These are phyloP conservation scores for Polymixis flavicincta DNA, from an alignment of 2,888 invertebrate species.

Conservation along the genomic window DNA sequence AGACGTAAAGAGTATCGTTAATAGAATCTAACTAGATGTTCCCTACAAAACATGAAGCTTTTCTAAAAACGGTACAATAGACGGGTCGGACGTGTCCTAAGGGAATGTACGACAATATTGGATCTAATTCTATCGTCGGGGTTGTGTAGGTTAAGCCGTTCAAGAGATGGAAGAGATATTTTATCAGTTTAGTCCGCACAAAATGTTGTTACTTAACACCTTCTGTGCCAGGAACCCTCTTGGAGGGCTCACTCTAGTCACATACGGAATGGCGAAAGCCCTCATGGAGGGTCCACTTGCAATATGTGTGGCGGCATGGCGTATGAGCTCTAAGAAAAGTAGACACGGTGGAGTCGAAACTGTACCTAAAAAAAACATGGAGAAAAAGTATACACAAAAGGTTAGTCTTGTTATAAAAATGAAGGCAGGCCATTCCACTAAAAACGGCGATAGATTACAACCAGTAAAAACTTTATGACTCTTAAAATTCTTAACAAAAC, in stretches of 20 bases:
- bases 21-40: neutral
- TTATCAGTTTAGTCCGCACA: neutral
- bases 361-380: too few species aligned
- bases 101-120: constrained; percentile 41
- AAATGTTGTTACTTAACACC: neutral
- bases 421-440: neutral
- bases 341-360: too few species aligned
- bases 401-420: constrained; percentile 2
- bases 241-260: too few species aligned
- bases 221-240: too few species aligned
- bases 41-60: neutral
- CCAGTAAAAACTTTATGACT: constrained; percentile 43
- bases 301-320: too few species aligned
- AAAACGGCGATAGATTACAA: constrained; percentile 20
- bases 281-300: too few species aligned
- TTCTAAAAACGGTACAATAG: constrained; percentile 15
- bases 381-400: neutral
- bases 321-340: too few species aligned
- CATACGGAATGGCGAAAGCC: too few species aligned
- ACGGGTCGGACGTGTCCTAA: constrained; percentile 10
- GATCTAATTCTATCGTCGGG: constrained; percentile 43
- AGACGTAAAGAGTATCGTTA: neutral
- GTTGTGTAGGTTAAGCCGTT: constrained; percentile 16
- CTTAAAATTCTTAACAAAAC: constrained; percentile 49
- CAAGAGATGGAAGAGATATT: constrained; percentile 18